A percentile compares a stretch with the other conserved stretches of the same genome.
Conservation (phyloP, 1,140 invertebrate genomes). For the Asbolus verrucosus region DNA sequence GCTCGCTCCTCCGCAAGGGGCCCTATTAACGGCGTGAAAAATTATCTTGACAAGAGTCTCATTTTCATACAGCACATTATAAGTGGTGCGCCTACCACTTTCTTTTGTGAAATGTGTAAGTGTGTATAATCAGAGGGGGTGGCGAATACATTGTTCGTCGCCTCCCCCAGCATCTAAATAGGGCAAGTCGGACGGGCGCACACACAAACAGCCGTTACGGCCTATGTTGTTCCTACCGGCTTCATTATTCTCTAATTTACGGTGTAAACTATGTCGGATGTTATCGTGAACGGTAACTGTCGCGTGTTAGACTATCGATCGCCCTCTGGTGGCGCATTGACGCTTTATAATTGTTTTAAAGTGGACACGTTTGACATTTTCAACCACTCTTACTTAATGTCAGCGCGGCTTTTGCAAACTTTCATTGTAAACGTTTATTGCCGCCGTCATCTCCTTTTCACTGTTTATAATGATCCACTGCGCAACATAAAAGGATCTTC, state of each 20-base stretch:
- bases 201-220: neutral
- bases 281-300: constrained; percentile 43
- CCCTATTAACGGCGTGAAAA: too few relatives aligned
- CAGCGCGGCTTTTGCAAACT: neutral
- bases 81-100: neutral
- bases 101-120: too few relatives aligned
- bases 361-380: constrained; percentile 49
- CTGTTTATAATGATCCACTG: neutral
- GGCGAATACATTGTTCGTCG: too few relatives aligned
- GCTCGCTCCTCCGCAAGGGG: too few relatives aligned
- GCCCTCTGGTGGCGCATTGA: constrained; percentile 50
- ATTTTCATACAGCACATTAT: constrained; percentile 13
- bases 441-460: neutral
- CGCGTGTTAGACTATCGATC: constrained; percentile 51
- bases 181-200: too few relatives aligned
- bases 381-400: constrained; percentile 16
- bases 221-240: neutral
- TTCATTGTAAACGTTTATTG: neutral
- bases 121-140: too few relatives aligned
- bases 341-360: constrained; percentile 52
- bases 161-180: too few relatives aligned
- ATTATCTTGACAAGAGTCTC: neutral
- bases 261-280: constrained; percentile 43
- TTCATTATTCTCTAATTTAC: constrained; percentile 45
- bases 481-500: neutral